Evolutionary conservation across 2,113 vertebrate species (phyloP), one percentile per base, ranked within the genome.

Genomic region (Atlantisia rogersi): DNA sequence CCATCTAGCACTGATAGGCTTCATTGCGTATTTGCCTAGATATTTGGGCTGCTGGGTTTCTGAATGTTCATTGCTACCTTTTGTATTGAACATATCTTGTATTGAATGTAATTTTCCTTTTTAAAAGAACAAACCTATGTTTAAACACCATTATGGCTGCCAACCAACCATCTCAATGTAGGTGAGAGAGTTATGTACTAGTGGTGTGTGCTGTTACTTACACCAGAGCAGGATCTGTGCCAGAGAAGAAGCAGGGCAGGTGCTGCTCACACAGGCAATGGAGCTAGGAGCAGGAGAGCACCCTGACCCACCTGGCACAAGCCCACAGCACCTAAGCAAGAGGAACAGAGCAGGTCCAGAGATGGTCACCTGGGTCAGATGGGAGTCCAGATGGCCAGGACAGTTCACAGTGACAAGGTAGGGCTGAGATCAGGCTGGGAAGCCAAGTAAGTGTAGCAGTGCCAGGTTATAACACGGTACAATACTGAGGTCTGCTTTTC

Each of bases 271-370:
- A 0, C 35, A 67, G 48, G 12, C 31, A 70, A 39, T 11, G 31
- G 4, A 55, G 6, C 15, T 5, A 1, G 55, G 22, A 24, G 10
- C 8, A 10, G 60, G 40, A 31, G 13, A 25, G 56, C 40, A 65
- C 60, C 11, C 39, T 52, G n/a, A 50, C n/a, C 19, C 17, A 19
- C 14, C 6, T 3, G 2, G 7, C 1, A 1, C 35, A 65, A 50
- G 67, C 22, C 22, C 42, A 50, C 4, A 8, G 28, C 2, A 15
- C 22, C 39, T 26, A 65, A 8, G 22, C 48, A 64, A 86, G 35
- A 67, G 35, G 32, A 86, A 46, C 29, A 52, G 28, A 81, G 14
- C 19, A 82, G 25, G 26, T 75, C 25, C 6, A 1, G 8, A 16
- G 62, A 46, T 0, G 2, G 35, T 44, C 24, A 35, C 17, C 15